Evolutionary conservation across 2,888 invertebrate genomes (phyloP), one percentile per base, ranked within the genome.

Genomic region (Ormia ochracea): DNA sequence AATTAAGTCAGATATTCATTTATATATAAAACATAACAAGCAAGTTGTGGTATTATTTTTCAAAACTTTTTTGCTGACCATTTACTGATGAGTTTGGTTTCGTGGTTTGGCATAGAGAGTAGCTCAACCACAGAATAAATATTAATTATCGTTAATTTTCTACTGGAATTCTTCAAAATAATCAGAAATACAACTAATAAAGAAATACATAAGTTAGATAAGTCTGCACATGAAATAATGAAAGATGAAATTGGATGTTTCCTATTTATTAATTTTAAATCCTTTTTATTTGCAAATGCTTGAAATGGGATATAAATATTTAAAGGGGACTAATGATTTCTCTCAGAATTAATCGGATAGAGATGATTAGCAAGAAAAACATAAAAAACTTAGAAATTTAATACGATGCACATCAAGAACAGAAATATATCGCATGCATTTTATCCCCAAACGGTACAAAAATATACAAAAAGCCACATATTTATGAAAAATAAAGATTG

Each of bases 361-460:
- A 33, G 9, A 69, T 69, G 58, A 69, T 19, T 2, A 17, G 56
- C 48, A 33, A 48, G 17, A 69, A 26, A 58, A 58, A 36, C 31
- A 33, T 43, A 5, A 28, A 69, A 33, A 56, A 56, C 28, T 48
- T 26, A 58, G n/a, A 36, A 28, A 58, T 10, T 9, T 19, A 36
- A 59, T 6, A 38, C 48, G 23, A 19, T 12, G 19, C 10, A 58
- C 12, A 19, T 23, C 45, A 58, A 48, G 36, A 23, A 38, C 9
- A 4, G 12, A 48, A 19, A 38, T 36, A 54, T 26, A 38, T n/a
- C n/a, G 14, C 63, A 63, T 52, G 38, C 38, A 52, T 14, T 50
- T 23, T n/a, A 19, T 17, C 23, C 23, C 43, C 43, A 45, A 31
- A 12, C 31, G 21, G 3, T 21, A 41, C 41, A 41, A 14, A 41